Evolutionary conservation across 1,140 invertebrate species (phyloP), one percentile per base, ranked within the genome.

Genomic region (Platyscapa corneri): DNA sequence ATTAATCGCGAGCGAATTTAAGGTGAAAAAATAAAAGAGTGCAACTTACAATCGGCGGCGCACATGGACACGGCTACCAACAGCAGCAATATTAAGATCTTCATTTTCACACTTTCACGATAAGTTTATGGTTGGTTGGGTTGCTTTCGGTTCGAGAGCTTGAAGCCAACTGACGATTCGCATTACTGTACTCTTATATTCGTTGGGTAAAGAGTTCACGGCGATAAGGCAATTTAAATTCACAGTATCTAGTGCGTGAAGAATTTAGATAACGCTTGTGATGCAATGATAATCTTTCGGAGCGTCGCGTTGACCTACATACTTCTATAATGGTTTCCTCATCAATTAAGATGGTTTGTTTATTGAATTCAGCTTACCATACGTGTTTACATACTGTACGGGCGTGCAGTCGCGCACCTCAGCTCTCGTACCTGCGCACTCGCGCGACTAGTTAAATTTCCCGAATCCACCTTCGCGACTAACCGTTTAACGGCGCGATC

Each of bases 111-210:
- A 34, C 20, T n/a, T 34, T 34, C 72, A 76, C 72, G 32, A 27
- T 23, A 39, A 75, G 37, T 23, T 70, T 74, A 74, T n/a, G n/a
- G n/a, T n/a, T n/a, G n/a, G n/a, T 67, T 67, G 23, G 56, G 16
- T 70, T 75, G 75, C 39, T 78, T 53, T 72, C 34, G 2, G 65
- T 56, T 81, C 64, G 84, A 85, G 37, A 75, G 53, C 67, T n/a
- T 27, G 53, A 30, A 60, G 32, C 30, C 18, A 16, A 85, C 84
- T 85, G 84, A 49, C 72, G 18, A 64, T 49, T 39, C 46, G 14
- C 8, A 42, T 39, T 32, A 85, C 27, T 85, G 64, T 75, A 75
- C 77, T 42, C 70, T 75, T 80, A 80, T 85, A 85, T 85, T 75
- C n/a, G 76, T 23, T 37, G 60, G 39, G 12, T 30, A 42, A 39